A percentile compares a stretch with the other conserved stretches of the same genome.
Evolutionary conservation across 2,888 invertebrate species (phyloP).

Genomic region (Lamellibrachia satsuma): DNA sequence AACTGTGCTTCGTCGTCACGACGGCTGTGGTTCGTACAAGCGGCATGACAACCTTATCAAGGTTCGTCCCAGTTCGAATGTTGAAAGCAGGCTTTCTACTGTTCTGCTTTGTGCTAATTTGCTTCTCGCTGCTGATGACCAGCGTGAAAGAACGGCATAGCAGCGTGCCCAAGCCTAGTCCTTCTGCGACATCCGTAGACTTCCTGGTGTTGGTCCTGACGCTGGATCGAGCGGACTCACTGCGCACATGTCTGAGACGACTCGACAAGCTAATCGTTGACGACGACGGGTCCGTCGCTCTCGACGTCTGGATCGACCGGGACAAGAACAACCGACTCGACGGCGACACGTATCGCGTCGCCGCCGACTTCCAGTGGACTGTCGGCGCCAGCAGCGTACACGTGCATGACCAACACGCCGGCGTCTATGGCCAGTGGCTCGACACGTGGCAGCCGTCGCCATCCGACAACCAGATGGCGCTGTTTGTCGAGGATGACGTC

Average conservation of each 20-base stretch:
- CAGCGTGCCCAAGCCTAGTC: too few relatives aligned
- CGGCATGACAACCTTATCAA: too few relatives aligned
- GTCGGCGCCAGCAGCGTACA: constrained; percentile 41
- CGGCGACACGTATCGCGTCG: constrained; percentile 32
- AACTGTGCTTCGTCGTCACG: too few relatives aligned
- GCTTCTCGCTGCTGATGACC: too few relatives aligned
- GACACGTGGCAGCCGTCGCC: constrained; percentile 46
- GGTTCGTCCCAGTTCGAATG: too few relatives aligned
- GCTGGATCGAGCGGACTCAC: constrained; percentile 35
- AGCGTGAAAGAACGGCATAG: too few relatives aligned
- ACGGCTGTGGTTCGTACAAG: too few relatives aligned
- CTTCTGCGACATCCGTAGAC: constrained; percentile 29
- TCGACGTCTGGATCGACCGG: constrained; percentile 41
- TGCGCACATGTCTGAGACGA: constrained; percentile 33
- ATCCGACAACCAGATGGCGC: constrained; percentile 48
- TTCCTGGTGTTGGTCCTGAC: constrained; percentile 39
- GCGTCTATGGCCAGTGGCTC: constrained; percentile 47
- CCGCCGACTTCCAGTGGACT: constrained; percentile 37
- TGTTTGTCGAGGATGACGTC: constrained; percentile 56
- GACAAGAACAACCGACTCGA: constrained; percentile 29
- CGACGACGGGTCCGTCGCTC: constrained; percentile 25
- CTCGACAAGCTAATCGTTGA: constrained; percentile 34
- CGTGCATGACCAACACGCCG: constrained; percentile 41
- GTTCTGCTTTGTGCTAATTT: too few relatives aligned
- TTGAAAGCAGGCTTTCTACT: too few relatives aligned